Evolutionary conservation across 2,113 vertebrate species (phyloP).

Genomic region (Bettongia penicillata): DNA sequence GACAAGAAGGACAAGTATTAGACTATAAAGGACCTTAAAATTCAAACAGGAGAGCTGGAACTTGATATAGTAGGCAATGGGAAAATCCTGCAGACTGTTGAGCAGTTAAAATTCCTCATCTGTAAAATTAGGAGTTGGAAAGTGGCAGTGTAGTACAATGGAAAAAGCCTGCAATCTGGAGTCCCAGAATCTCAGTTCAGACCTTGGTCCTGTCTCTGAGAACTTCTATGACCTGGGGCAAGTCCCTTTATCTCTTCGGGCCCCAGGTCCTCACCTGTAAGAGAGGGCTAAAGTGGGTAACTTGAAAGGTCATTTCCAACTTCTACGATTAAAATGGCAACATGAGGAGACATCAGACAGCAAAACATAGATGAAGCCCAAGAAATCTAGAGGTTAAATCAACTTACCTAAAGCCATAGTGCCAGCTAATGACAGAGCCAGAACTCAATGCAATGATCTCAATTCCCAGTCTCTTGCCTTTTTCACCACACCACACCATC

Average conservation of each 20-base stretch:
- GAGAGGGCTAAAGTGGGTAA: background rate
- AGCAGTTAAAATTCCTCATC: background rate
- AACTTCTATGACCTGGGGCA: background rate
- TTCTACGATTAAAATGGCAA: background rate
- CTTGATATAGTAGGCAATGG: background rate
- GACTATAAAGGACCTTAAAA: background rate
- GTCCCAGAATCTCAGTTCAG: background rate
- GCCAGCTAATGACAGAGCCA: slow-evolving; percentile 1
- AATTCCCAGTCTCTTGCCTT: background rate
- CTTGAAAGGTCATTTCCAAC: background rate
- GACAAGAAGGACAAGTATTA: background rate
- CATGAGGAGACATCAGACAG: background rate
- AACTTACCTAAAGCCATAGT: background rate
- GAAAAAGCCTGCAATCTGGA: background rate
- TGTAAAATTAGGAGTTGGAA: background rate
- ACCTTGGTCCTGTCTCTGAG: background rate
- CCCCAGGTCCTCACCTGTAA: background rate
- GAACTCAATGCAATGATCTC: background rate
- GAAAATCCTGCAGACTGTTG: background rate
- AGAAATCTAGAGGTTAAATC: background rate
- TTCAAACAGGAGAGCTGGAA: background rate
- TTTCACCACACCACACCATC: background rate
- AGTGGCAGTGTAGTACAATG: background rate
- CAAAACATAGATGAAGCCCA: background rate
- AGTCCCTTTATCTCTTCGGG: background rate